Percentiles rank a stretch among this genome's conserved stretches.
Evolutionary conservation across 2,797 vertebrate genomes (phyloP).

Genomic region (Acanthurus lineatus): DNA sequence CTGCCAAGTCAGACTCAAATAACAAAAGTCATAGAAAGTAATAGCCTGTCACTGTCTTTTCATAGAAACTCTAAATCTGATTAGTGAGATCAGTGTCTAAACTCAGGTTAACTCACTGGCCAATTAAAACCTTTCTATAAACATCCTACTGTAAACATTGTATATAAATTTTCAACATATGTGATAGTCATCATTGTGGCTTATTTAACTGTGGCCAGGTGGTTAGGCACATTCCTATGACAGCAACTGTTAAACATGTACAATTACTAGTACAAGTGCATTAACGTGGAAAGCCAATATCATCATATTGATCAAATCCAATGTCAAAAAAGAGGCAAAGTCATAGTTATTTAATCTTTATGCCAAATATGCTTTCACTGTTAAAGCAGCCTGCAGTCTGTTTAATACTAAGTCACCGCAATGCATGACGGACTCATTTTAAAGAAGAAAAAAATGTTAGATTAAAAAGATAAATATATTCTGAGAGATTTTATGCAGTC

Average conservation of each 20-base stretch:
- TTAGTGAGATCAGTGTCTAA: conserved; percentile 47
- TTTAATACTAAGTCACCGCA: conserved; percentile 50
- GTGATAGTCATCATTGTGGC: conserved; percentile 84
- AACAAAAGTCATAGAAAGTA: conserved; percentile 44
- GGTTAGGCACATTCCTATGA: conserved; percentile 71
- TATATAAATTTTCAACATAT: conserved; percentile 77
- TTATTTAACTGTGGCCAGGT: conserved; percentile 83
- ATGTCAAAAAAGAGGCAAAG: conserved; percentile 27
- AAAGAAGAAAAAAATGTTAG: conserved; percentile 40
- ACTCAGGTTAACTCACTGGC: conserved; percentile 80
- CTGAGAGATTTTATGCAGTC: conserved; percentile 15
- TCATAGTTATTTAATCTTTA: conserved; percentile 74
- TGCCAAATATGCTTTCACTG: conserved; percentile 87
- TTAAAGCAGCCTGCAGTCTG: conserved; percentile 38
- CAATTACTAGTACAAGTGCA: conserved; percentile 47
- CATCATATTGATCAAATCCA: conserved; percentile 45
- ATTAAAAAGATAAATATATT: conserved; percentile 46
- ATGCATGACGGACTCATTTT: conserved; percentile 35
- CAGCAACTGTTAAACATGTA: conserved; percentile 66
- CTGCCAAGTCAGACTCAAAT: conserved; percentile 59
- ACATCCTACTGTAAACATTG: conserved; percentile 78
- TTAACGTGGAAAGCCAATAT: conserved; percentile 48
- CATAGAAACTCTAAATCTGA: conserved; percentile 25
- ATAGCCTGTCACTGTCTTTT: conserved; percentile 37
- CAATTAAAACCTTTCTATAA: conserved; percentile 84